Percentiles rank a stretch among this genome's conserved stretches.
Evolutionary conservation across 2,888 invertebrate species (phyloP).

Genomic region (Drosophila merina): DNA sequence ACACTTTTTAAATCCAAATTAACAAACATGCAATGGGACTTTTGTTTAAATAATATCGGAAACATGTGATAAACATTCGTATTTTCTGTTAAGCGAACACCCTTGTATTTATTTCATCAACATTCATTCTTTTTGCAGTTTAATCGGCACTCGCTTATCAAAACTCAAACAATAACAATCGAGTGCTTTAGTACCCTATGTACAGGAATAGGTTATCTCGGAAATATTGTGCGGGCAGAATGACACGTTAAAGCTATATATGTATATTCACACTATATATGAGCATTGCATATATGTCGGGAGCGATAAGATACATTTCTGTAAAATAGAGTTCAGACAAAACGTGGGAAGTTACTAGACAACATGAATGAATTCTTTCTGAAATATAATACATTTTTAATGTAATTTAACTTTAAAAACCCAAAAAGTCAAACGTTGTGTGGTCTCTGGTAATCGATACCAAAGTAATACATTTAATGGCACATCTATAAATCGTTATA

Average conservation of each 20-base stretch:
- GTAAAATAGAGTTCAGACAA: conserved; percentile 2
- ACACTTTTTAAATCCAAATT: conserved; percentile 14
- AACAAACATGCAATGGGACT: conserved; percentile 23
- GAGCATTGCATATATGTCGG: background rate
- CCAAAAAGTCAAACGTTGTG: background rate
- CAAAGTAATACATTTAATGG: background rate
- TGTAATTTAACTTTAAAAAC: background rate
- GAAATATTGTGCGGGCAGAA: conserved; percentile 10
- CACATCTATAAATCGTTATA: conserved; percentile 1
- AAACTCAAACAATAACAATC: conserved; percentile 46
- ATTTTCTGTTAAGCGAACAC: background rate
- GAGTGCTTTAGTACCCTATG: conserved; percentile 44
- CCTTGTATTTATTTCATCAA: conserved; percentile 6
- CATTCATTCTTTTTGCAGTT: conserved; percentile 14
- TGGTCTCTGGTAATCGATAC: background rate
- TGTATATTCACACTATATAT: background rate
- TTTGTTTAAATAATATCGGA: background rate
- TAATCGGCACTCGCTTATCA: conserved; percentile 28
- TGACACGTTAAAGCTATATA: conserved; percentile 27
- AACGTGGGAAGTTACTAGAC: conserved; percentile 1
- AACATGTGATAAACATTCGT: conserved; percentile 10
- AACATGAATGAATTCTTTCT: background rate
- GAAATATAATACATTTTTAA: background rate
- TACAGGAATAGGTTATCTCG: conserved; percentile 26
- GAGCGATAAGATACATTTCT: conserved; percentile 28